These are phyloP conservation scores for Listronotus oregonensis DNA, from an alignment of 1,140 invertebrate species.

Conservation along the genomic window DNA sequence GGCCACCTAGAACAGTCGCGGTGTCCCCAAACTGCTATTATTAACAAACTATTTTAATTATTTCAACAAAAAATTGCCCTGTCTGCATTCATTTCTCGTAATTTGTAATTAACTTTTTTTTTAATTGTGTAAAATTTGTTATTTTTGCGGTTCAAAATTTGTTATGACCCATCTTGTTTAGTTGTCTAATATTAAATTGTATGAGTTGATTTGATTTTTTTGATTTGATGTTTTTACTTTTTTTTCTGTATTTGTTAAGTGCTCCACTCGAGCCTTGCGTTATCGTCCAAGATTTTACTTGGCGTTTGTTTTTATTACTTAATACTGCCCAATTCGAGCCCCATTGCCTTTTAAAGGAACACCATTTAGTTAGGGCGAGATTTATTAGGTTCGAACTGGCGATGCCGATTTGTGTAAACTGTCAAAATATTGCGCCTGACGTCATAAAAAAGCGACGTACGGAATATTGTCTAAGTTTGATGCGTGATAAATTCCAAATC, in stretches of 20 bases:
- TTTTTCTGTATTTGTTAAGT: conserved; percentile 6
- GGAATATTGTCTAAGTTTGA: too few relatives aligned
- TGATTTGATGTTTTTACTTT: conserved; percentile 36
- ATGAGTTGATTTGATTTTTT: conserved; percentile 38
- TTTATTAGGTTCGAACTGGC: conserved; percentile 2
- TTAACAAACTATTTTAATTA: conserved; percentile 16
- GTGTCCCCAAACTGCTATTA: conserved; percentile 47
- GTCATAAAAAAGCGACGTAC: too few relatives aligned
- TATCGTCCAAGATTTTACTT: conserved; percentile 16
- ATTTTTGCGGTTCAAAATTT: conserved; percentile 43
- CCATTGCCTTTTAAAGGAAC: background rate
- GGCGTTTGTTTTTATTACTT: conserved; percentile 32
- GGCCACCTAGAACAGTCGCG: conserved; percentile 34
- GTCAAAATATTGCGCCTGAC: too few relatives aligned
- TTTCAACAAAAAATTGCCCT: conserved; percentile 34
- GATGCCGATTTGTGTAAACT: conserved; percentile 1
- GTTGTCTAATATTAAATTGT: conserved; percentile 33
- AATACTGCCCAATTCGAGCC: conserved; percentile 8
- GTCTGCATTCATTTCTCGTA: conserved; percentile 50
- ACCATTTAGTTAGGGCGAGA: background rate
- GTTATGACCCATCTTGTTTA: conserved; percentile 32
- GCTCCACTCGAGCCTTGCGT: conserved; percentile 11
- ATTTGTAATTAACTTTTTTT: conserved; percentile 14
- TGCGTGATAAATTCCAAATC: too few relatives aligned
- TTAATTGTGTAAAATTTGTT: conserved; percentile 20